Evolutionary conservation across 2,113 vertebrate species (phyloP), one percentile per base, ranked within the genome.

Genomic region (Morone chrysops): DNA sequence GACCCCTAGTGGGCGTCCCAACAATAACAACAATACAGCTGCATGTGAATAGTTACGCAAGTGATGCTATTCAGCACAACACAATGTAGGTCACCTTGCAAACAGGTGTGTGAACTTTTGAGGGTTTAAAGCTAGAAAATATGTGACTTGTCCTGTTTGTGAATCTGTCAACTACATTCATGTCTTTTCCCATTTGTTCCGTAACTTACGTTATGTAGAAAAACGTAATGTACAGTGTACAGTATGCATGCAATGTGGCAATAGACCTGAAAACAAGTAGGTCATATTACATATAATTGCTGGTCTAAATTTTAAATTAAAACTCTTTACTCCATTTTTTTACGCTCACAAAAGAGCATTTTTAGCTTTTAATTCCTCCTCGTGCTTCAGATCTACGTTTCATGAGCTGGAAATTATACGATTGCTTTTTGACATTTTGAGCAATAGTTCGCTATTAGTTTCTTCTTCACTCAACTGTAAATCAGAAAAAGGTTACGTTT

Each of bases 291-390:
- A 53, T 51, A 25, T 63, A 57, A 43, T 48, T 63, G 13, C 16
- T 71, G 53, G 22, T 78, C 22, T 17, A 22, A 17, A 38, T 60
- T 17, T 60, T 31, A n/a, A 54, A 54, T 31, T 31, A 31, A 31
- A 31, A 31, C 31, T 84, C 75, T 70, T 60, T 50, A 68, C 69
- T 76, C 53, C 60, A 76, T 76, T n/a, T n/a, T n/a, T n/a, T n/a
- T 67, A 31, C 41, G 2, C 65, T 80, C 83, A 65, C 81, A 82
- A 74, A 89, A 78, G 75, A 77, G 70, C 70, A 75, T 88, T 87
- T 91, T 84, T 88, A 82, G 80, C 61, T 89, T 83, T 91, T 11
- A 84, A 87, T 50, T 70, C 22, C 65, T 5, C 1, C 41, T 47
- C 56, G 1, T 16, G 78, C 25, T 80, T 91, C 59, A 78, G 66